These are phyloP conservation scores for Rhinogobio ventralis DNA, from an alignment of 2,797 vertebrate genomes.

Conservation along the genomic window DNA sequence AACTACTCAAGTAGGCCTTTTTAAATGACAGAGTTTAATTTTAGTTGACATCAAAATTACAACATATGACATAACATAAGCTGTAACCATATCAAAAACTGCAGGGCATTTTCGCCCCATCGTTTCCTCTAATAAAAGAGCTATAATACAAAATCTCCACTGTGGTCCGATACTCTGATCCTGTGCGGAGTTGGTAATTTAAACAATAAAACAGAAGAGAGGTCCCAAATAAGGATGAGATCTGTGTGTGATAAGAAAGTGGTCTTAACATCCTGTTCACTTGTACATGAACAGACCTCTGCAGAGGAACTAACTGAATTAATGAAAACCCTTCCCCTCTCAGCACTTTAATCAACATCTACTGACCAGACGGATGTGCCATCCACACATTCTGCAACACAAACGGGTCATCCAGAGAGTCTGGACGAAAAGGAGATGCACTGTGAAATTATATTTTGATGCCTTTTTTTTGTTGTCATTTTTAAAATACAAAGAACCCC, in stretches of 20 bases:
- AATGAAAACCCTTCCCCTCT: slow-evolving; percentile 31
- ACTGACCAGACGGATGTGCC: slow-evolving; percentile 27
- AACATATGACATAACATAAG: slow-evolving; percentile 18
- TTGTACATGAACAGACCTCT: slow-evolving; percentile 14
- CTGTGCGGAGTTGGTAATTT: slow-evolving; percentile 33
- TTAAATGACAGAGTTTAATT: slow-evolving; percentile 44
- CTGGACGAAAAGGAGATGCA: neutral
- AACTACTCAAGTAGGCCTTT: neutral
- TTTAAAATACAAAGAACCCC: neutral
- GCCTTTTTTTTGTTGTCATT: neutral
- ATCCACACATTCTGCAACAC: slow-evolving; percentile 1
- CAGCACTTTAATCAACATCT: slow-evolving; percentile 22
- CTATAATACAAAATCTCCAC: slow-evolving; percentile 29
- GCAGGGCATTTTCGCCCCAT: slow-evolving; percentile 21
- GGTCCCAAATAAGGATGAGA: slow-evolving; percentile 40
- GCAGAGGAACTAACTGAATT: slow-evolving; percentile 39
- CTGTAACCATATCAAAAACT: slow-evolving; percentile 34
- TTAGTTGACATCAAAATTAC: slow-evolving; percentile 10
- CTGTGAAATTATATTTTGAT: neutral
- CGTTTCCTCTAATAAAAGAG: slow-evolving; percentile 42
- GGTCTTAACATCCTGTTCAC: slow-evolving; percentile 27
- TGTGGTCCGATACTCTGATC: slow-evolving; percentile 20
- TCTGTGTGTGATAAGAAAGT: slow-evolving; percentile 18
- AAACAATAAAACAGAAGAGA: slow-evolving; percentile 36
- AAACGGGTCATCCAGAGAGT: neutral